A percentile compares a stretch with the other conserved stretches of the same genome.
Conservation (phyloP, 2,888 invertebrate species). For the Troides oblongomaculatus region DNA sequence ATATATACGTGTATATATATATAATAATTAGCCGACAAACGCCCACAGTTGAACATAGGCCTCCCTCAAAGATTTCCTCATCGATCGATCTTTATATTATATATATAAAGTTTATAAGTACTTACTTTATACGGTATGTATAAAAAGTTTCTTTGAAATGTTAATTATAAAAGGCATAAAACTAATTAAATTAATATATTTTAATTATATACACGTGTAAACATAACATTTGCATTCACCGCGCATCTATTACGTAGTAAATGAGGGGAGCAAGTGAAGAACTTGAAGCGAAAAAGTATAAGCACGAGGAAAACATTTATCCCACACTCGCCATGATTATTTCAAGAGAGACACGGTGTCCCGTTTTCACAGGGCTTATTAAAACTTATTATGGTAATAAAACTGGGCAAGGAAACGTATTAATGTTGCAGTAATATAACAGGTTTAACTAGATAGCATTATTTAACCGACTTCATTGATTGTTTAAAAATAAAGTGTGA, state of each 20-base stretch:
- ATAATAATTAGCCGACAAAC: no score
- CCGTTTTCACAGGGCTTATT: slow-evolving; percentile 8
- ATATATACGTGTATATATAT: no score
- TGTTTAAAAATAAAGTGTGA: no score
- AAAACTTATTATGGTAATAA: slow-evolving; percentile 9
- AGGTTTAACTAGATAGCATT: not conserved
- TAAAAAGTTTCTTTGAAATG: not conserved
- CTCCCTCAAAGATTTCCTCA: no score
- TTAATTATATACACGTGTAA: not conserved
- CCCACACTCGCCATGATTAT: slow-evolving; percentile 13
- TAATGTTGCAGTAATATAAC: not conserved
- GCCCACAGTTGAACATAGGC: no score
- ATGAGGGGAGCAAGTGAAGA: not conserved
- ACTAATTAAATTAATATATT: not conserved
- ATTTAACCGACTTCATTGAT: not conserved
- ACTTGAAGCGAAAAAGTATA: not conserved
- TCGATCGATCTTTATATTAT: no score
- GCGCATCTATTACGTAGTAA: not conserved
- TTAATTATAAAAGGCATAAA: not conserved
- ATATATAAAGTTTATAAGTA: no score
- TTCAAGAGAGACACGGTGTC: slow-evolving; percentile 3
- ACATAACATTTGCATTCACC: slow-evolving; percentile 9
- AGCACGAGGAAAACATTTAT: slow-evolving; percentile 10
- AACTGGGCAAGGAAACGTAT: not conserved
- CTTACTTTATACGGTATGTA: not conserved